Evolutionary conservation across 2,888 invertebrate genomes (phyloP).

Genomic region (Micropterix aruncella): DNA sequence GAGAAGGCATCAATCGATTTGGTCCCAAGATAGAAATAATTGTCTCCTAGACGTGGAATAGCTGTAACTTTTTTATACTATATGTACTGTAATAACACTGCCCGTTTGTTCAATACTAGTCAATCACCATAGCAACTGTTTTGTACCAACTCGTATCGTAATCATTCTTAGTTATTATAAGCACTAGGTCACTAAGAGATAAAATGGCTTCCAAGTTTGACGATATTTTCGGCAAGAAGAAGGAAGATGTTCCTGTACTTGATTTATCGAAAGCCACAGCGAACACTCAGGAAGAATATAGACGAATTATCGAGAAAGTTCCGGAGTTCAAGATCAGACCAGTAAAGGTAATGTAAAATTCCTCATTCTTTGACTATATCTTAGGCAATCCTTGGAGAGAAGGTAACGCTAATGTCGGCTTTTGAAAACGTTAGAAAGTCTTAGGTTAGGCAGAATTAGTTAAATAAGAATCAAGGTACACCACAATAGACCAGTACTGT

Average conservation of each 20-base stretch:
- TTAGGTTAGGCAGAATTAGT: too few relatives aligned
- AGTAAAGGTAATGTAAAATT: constrained; percentile 72
- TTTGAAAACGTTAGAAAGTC: too few relatives aligned
- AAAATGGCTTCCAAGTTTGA: constrained; percentile 58
- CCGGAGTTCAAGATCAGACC: constrained; percentile 83
- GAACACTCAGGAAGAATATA: constrained; percentile 69
- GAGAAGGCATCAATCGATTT: constrained; percentile 34
- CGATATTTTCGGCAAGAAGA: constrained; percentile 73
- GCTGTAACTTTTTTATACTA: constrained; percentile 1
- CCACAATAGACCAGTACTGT: too few relatives aligned
- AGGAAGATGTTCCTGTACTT: constrained; percentile 68
- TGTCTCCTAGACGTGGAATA: constrained; percentile 11
- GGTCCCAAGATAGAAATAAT: constrained; percentile 21
- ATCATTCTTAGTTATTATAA: not conserved
- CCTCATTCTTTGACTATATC: too few relatives aligned
- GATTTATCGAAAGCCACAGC: constrained; percentile 71
- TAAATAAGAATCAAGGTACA: too few relatives aligned
- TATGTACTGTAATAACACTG: not conserved
- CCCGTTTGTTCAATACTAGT: not conserved
- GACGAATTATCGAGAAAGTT: constrained; percentile 69
- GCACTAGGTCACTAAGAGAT: constrained; percentile 8
- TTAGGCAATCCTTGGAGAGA: too few relatives aligned
- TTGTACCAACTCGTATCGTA: not conserved
- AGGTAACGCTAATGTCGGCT: too few relatives aligned
- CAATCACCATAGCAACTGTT: not conserved